Evolutionary conservation across 2,888 invertebrate genomes (phyloP).

Genomic region (Anticlea derivata): DNA sequence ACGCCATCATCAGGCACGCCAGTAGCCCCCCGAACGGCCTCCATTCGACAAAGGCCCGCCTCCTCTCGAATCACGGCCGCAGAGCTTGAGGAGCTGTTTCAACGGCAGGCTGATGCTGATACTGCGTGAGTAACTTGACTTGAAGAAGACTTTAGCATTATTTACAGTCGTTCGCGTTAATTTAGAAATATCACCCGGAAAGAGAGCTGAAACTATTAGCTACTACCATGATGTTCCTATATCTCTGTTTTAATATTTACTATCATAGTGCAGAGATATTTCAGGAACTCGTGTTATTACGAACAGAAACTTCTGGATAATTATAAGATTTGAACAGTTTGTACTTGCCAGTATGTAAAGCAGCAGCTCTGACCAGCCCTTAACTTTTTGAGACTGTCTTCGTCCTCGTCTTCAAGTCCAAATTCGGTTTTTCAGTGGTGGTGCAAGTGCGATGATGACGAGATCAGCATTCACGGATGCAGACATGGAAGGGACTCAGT

Average conservation of each 20-base stretch:
- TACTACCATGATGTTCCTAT: too few species aligned
- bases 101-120: slow-evolving; percentile 89
- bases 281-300: too few species aligned
- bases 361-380: too few species aligned
- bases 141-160: too few species aligned
- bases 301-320: too few species aligned
- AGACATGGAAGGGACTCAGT: slow-evolving; percentile 84
- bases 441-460: slow-evolving; percentile 87
- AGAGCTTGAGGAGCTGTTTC: slow-evolving; percentile 96
- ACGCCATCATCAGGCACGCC: slow-evolving; percentile 84
- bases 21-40: slow-evolving; percentile 92
- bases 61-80: slow-evolving; percentile 95
- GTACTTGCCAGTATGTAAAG: too few species aligned
- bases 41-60: slow-evolving; percentile 94
- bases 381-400: not conserved
- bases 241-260: too few species aligned
- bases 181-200: too few species aligned
- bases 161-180: too few species aligned
- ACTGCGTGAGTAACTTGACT: slow-evolving; percentile 44
- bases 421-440: slow-evolving; percentile 52
- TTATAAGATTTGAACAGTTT: too few species aligned
- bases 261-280: too few species aligned
- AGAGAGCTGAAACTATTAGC: too few species aligned
- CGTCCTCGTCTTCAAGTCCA: not conserved
- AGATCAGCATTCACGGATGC: slow-evolving; percentile 88